Evolutionary conservation across 2,888 invertebrate genomes (phyloP).

Genomic region (Chrysolina haemoptera): DNA sequence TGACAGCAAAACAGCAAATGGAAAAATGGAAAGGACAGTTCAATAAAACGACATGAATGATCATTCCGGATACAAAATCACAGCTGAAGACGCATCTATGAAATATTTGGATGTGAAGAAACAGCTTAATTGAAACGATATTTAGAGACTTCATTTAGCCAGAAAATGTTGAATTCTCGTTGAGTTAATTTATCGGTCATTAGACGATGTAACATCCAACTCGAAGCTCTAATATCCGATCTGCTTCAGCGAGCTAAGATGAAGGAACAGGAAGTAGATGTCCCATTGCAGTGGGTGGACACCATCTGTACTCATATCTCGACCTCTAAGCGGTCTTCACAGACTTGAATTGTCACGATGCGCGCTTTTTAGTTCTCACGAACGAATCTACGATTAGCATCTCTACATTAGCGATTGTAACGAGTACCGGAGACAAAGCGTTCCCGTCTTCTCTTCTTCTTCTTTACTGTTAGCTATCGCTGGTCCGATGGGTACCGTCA

Average conservation of each 20-base stretch:
- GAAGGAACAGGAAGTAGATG: slow-evolving; percentile 7
- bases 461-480: slow-evolving; percentile 50
- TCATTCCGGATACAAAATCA: too few species aligned
- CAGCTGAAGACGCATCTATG: too few species aligned
- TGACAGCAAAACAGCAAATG: too few species aligned
- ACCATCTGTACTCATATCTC: slow-evolving; percentile 3
- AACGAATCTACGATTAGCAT: slow-evolving; percentile 65
- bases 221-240: too few species aligned
- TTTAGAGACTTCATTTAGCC: too few species aligned
- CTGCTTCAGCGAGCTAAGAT: neutral
- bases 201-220: too few species aligned
- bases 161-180: too few species aligned
- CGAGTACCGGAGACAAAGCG: slow-evolving; percentile 55
- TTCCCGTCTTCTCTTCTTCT: slow-evolving; percentile 36
- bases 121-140: too few species aligned
- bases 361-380: slow-evolving; percentile 56
- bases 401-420: slow-evolving; percentile 65
- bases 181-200: neutral
- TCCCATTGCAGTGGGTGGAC: slow-evolving; percentile 4
- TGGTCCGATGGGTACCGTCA: slow-evolving; percentile 53
- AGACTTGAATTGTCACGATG: slow-evolving; percentile 64
- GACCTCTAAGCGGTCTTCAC: slow-evolving; percentile 51
- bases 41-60: too few species aligned
- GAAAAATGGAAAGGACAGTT: too few species aligned
- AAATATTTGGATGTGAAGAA: too few species aligned